A percentile compares a stretch with the other conserved stretches of the same genome.
Evolutionary conservation across 1,140 invertebrate genomes (phyloP).

Genomic region (Drepana arcuata): DNA sequence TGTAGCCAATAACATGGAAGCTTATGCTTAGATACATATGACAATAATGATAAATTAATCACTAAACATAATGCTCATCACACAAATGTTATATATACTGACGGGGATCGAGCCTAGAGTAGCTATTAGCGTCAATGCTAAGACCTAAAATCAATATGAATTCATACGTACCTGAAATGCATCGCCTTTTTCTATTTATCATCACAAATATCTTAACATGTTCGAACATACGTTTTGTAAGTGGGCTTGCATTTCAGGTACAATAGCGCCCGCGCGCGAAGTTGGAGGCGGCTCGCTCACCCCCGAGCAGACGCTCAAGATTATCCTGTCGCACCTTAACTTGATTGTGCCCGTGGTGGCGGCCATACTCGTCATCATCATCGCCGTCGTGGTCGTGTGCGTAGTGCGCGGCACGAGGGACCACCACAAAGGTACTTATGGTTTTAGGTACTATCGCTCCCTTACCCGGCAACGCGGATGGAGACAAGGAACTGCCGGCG

Average conservation of each 20-base stretch:
- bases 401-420: slow-evolving; percentile 86
- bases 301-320: slow-evolving; percentile 85
- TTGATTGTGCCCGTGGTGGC: slow-evolving; percentile 95
- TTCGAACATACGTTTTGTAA: neutral
- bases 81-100: too few species aligned
- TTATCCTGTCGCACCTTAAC: slow-evolving; percentile 90
- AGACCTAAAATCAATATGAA: too few species aligned
- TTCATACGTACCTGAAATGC: slow-evolving; percentile 63
- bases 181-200: slow-evolving; percentile 29
- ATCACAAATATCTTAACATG: neutral
- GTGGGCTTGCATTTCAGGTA: slow-evolving; percentile 84
- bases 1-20: too few species aligned
- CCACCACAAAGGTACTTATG: slow-evolving; percentile 83
- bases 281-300: slow-evolving; percentile 79
- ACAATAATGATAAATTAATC: too few species aligned
- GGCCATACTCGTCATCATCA: slow-evolving; percentile 91
- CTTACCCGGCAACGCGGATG: slow-evolving; percentile 76
- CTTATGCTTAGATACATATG: too few species aligned
- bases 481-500: slow-evolving; percentile 76
- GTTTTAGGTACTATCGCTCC: slow-evolving; percentile 84
- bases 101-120: too few species aligned
- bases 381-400: slow-evolving; percentile 92
- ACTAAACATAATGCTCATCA: too few species aligned
- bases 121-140: too few species aligned
- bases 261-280: slow-evolving; percentile 92